Conservation (phyloP, 2,888 invertebrate species). For the Steinernema scapterisci region DNA sequence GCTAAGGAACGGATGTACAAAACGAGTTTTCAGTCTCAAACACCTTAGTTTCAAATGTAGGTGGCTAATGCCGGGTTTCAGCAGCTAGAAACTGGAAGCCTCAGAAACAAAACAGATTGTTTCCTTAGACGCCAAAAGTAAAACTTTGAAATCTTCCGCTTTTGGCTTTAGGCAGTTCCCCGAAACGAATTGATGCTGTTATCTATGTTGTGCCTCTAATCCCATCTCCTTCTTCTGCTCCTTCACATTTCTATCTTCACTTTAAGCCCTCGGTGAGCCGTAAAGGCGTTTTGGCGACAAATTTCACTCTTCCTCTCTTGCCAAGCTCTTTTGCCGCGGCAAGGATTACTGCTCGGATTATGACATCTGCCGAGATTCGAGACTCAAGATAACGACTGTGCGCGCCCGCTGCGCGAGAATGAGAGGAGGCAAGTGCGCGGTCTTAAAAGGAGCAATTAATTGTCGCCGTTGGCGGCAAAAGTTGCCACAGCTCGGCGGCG, state of each 20-base stretch:
- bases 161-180: too few relatives aligned
- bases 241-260: not conserved
- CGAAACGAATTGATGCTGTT: too few relatives aligned
- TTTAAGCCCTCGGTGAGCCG: slow-evolving; percentile 7
- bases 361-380: slow-evolving; percentile 31
- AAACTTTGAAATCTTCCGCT: too few relatives aligned
- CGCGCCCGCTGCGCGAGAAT: not conserved
- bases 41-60: too few relatives aligned
- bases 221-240: not conserved
- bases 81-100: too few relatives aligned
- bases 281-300: slow-evolving; percentile 26
- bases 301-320: not conserved
- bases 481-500: slow-evolving; percentile 8
- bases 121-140: too few relatives aligned
- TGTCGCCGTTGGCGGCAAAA: slow-evolving; percentile 31
- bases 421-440: not conserved
- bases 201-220: too few relatives aligned
- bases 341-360: slow-evolving; percentile 29
- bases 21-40: too few relatives aligned
- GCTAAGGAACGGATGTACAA: too few relatives aligned
- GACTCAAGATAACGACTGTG: slow-evolving; percentile 21
- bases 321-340: not conserved
- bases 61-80: too few relatives aligned
- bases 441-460: slow-evolving; percentile 14
- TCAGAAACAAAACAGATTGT: too few relatives aligned